phyloP scores from a whole-genome alignment of 2,113 vertebrate species.

The Opisthocomus hoazin region DNA sequence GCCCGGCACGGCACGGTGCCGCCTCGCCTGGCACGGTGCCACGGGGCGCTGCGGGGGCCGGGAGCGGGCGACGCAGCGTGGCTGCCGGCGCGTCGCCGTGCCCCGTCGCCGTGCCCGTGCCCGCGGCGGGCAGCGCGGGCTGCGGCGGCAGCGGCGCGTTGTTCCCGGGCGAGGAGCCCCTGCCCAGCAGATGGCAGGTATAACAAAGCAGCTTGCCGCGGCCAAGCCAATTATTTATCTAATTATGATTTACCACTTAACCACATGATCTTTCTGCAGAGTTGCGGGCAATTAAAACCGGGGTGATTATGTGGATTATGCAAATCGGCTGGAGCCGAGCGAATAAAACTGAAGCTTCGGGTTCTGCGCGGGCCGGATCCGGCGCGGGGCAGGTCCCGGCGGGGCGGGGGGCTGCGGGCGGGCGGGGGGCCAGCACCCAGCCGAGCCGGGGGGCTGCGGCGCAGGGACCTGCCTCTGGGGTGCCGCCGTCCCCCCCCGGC shows the following conservation, averaged over 20 bases:
- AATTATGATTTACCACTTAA: conserved; percentile 98
- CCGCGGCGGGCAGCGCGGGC: conserved; percentile 11
- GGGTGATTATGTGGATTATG: conserved; percentile 90
- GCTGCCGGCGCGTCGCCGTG: neutral
- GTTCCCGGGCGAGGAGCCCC: conserved; percentile 69
- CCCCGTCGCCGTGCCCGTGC: neutral
- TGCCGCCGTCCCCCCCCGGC: neutral
- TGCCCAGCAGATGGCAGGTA: conserved; percentile 90
- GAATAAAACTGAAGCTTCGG: conserved; percentile 82
- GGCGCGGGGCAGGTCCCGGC: conserved; percentile 52
- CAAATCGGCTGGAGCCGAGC: conserved; percentile 82
- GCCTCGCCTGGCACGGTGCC: accelerated
- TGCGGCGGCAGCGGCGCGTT: conserved; percentile 67
- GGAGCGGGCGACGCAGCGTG: neutral
- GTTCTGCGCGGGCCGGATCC: conserved; percentile 70
- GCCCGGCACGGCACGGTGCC: accelerated
- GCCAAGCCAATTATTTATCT: conserved; percentile 98
- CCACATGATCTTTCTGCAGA: conserved; percentile 88
- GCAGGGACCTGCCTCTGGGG: neutral
- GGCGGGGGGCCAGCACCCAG: too few species aligned
- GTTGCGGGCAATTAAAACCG: conserved; percentile 89
- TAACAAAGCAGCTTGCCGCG: conserved; percentile 92
- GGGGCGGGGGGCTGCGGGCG: neutral
- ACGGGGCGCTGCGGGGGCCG: accelerated
- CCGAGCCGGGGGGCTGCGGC: neutral